These are phyloP conservation scores for Syngnathoides biaculeatus DNA, from an alignment of 2,113 vertebrate genomes.

Conservation along the genomic window DNA sequence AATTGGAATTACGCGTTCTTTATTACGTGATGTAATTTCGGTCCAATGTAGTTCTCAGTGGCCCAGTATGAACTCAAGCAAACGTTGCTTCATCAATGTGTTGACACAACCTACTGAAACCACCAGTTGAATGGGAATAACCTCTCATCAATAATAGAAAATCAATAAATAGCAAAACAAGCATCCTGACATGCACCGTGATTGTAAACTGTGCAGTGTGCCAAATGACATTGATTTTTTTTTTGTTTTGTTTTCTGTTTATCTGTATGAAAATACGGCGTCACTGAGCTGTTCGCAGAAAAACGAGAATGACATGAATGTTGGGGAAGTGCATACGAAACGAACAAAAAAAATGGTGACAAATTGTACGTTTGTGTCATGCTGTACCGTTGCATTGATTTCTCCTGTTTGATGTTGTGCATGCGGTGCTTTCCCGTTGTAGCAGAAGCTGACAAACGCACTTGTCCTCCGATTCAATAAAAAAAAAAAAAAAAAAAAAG, in stretches of 20 bases:
- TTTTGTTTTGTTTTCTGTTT: constrained; percentile 14
- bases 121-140: constrained; percentile 24
- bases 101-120: constrained; percentile 38
- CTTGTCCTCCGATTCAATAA: constrained; percentile 51
- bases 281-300: constrained; percentile 34
- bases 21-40: background rate
- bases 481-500: constrained; percentile 73
- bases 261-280: constrained; percentile 25
- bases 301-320: constrained; percentile 14
- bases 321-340: constrained; percentile 16
- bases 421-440: constrained; percentile 69
- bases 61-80: constrained; percentile 1
- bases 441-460: constrained; percentile 53
- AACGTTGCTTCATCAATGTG: constrained; percentile 8
- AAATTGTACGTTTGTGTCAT: constrained; percentile 51
- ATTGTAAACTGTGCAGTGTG: constrained; percentile 19
- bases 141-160: constrained; percentile 9
- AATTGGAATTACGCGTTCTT: background rate
- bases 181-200: constrained; percentile 21
- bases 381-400: constrained; percentile 50
- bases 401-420: constrained; percentile 67
- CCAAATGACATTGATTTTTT: background rate
- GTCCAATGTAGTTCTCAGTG: background rate
- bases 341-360: constrained; percentile 23
- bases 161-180: constrained; percentile 7